Evolutionary conservation across 35 echinoderm and acorn worm species (phyloP).

Genomic region (Anneissia japonica): DNA sequence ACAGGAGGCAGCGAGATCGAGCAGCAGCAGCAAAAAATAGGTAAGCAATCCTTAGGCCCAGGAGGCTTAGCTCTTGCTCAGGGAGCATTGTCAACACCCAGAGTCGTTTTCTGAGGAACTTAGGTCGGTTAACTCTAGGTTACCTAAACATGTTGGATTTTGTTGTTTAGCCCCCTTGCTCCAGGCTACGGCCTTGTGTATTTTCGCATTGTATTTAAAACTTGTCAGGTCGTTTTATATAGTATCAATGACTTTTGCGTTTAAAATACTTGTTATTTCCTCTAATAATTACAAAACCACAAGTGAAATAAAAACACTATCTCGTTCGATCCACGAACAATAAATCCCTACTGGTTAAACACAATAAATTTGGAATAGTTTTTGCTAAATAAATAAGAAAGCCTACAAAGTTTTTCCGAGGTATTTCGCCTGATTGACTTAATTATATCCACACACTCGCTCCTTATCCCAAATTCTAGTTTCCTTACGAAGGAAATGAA

Average conservation of each 20-base stretch:
- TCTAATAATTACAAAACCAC: not conserved
- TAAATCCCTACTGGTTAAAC: not conserved
- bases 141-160: not conserved
- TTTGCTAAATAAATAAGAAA: not conserved
- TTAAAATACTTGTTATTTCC: not conserved
- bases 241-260: not conserved
- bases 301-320: not conserved
- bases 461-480: not conserved
- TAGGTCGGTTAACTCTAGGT: not conserved
- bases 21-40: constrained; percentile 98
- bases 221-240: not conserved
- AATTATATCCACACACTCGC: not conserved
- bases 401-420: not conserved
- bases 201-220: not conserved
- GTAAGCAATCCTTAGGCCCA: constrained; percentile 24
- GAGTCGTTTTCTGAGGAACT: not conserved
- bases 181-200: not conserved
- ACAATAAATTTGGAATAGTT: not conserved
- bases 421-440: not conserved
- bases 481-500: not conserved
- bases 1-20: constrained; percentile 81
- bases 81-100: not conserved
- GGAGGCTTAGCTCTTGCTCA: not conserved
- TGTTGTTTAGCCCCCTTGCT: not conserved
- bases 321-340: not conserved